phyloP scores from a whole-genome alignment of 30 jellyfish, hydroid and myxozoan species.

The Catostylus mosaicus region DNA sequence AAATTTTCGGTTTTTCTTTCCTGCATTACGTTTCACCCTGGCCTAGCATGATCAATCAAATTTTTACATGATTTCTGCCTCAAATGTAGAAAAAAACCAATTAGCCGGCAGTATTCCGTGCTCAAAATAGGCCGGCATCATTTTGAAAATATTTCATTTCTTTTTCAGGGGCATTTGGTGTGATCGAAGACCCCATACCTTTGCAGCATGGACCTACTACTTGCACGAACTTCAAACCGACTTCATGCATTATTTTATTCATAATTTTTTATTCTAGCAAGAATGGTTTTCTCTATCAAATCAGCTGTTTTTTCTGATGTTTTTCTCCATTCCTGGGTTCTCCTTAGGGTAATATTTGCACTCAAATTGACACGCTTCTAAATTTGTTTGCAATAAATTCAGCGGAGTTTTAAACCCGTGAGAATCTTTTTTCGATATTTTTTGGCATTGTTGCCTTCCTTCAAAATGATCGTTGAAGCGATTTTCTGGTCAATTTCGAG shows the following conservation, averaged over 20 bases:
- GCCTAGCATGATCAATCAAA: neutral
- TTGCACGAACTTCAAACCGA: neutral
- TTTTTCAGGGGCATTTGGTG: neutral
- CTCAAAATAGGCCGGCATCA: no score
- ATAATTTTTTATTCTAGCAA: neutral
- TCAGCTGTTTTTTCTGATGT: neutral
- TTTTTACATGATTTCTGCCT: neutral
- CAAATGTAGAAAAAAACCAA: neutral
- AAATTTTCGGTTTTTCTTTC: neutral
- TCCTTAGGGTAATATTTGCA: neutral
- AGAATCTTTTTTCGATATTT: neutral
- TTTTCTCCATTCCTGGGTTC: neutral
- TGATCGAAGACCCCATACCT: neutral
- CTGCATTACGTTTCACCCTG: neutral
- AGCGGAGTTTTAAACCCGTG: neutral
- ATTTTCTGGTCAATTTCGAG: no score
- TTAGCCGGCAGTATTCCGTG: neutral
- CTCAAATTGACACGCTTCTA: neutral
- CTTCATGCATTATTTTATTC: neutral
- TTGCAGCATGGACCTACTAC: neutral
- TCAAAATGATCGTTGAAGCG: no score
- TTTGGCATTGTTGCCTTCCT: no score
- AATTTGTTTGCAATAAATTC: neutral
- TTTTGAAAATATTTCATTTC: no score
- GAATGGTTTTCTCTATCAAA: neutral